Conservation (phyloP, 2,888 invertebrate genomes). For the Cerceris rybyensis region DNA sequence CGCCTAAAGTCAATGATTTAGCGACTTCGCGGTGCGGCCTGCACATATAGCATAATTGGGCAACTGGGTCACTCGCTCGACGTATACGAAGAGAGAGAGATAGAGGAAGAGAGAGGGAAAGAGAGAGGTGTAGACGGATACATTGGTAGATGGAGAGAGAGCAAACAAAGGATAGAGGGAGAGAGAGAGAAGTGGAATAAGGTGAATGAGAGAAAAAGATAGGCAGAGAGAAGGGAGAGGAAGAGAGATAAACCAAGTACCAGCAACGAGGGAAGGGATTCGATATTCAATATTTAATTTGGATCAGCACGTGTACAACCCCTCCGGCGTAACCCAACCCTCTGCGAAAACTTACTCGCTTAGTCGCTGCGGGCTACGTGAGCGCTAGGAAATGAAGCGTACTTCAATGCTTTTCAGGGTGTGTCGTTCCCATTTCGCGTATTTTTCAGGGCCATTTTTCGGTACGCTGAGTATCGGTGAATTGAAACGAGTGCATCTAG, state of each 20-base stretch:
- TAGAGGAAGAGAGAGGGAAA: neutral
- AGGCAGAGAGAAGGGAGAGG: neutral
- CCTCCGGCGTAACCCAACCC: constrained; percentile 21
- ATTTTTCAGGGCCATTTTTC: too few species aligned
- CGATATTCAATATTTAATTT: constrained; percentile 76
- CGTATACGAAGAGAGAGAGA: constrained; percentile 8
- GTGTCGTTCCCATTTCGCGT: too few species aligned
- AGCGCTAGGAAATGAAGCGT: neutral
- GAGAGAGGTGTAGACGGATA: neutral
- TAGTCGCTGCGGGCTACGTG: neutral
- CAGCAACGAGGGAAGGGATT: constrained; percentile 36
- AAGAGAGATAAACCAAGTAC: neutral
- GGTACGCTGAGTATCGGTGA: neutral
- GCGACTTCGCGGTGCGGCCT: constrained; percentile 38
- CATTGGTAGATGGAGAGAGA: neutral
- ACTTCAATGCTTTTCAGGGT: neutral
- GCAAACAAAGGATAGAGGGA: neutral
- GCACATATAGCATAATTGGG: constrained; percentile 49
- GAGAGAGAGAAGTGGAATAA: neutral
- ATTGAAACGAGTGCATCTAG: too few species aligned
- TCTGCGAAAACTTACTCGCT: constrained; percentile 14
- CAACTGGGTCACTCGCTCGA: constrained; percentile 61
- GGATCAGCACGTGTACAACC: constrained; percentile 55
- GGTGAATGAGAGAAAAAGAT: neutral
- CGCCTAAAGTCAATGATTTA: constrained; percentile 48